Percentiles rank a stretch among this genome's conserved stretches.
These are phyloP conservation scores for Mercenaria mercenaria DNA, from an alignment of 1,140 invertebrate genomes.

Conservation along the genomic window DNA sequence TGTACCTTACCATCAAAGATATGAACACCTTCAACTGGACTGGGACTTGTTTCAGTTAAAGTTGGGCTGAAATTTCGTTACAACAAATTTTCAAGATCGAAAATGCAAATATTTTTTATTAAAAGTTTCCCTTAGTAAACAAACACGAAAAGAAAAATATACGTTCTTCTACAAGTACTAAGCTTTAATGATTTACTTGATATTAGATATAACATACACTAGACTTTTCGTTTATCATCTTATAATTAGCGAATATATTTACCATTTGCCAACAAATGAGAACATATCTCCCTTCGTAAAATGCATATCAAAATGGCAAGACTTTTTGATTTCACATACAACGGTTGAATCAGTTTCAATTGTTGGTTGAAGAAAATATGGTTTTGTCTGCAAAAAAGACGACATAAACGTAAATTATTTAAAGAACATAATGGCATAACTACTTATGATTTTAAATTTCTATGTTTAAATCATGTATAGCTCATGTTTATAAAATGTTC, in stretches of 20 bases:
- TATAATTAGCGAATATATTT: background rate
- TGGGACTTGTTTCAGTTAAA: constrained; percentile 4
- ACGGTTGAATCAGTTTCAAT: background rate
- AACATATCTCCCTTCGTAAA: background rate
- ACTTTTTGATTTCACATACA: background rate
- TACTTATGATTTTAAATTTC: no score
- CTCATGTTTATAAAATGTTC: no score
- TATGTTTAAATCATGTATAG: no score
- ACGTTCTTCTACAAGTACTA: background rate
- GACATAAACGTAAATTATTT: no score
- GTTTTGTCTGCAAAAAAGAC: background rate
- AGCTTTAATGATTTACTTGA: background rate
- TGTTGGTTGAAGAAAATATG: background rate
- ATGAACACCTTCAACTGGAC: background rate
- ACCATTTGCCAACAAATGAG: constrained; percentile 19
- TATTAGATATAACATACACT: no score
- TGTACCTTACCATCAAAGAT: background rate
- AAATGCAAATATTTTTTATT: no score
- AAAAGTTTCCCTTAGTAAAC: no score
- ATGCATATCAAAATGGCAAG: constrained; percentile 31
- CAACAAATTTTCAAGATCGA: background rate
- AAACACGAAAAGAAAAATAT: no score
- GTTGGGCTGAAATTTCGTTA: background rate
- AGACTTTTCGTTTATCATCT: no score
- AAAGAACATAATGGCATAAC: no score